Evolutionary conservation across 2,113 vertebrate genomes (phyloP).

Genomic region (Aegypius monachus): DNA sequence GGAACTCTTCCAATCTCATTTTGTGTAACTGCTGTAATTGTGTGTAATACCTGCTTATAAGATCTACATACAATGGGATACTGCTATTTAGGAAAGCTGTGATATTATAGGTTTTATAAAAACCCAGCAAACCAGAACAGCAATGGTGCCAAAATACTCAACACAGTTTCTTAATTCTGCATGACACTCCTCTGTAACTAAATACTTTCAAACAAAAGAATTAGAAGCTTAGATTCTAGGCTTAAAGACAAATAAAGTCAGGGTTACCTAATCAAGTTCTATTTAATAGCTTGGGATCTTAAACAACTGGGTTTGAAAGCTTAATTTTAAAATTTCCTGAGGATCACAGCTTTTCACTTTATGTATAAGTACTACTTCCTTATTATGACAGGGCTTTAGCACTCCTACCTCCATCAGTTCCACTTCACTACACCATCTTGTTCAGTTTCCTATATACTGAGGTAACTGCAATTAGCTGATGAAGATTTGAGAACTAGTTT

Average conservation of each 20-base stretch:
- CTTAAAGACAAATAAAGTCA: not conserved
- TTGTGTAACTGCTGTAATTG: not conserved
- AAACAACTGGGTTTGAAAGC: not conserved
- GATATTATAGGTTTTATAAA: not conserved
- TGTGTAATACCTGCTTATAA: not conserved
- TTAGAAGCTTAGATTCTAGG: not conserved
- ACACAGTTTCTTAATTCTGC: not conserved
- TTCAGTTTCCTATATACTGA: not conserved
- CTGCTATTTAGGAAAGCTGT: not conserved
- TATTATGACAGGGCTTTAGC: not conserved
- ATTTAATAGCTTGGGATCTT: not conserved
- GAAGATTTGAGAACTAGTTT: not conserved
- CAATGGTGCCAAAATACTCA: not conserved
- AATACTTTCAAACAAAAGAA: not conserved
- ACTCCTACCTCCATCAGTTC: not conserved
- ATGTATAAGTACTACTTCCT: not conserved
- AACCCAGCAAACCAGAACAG: not conserved
- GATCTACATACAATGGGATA: not conserved
- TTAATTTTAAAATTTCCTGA: not conserved
- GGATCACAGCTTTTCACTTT: not conserved
- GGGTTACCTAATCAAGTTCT: not conserved
- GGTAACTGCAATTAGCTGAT: not conserved
- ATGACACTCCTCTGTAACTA: not conserved
- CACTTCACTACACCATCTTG: not conserved
- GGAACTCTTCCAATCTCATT: not conserved